phyloP scores from a whole-genome alignment of 1,140 invertebrate species.

The Drosophila orena region DNA sequence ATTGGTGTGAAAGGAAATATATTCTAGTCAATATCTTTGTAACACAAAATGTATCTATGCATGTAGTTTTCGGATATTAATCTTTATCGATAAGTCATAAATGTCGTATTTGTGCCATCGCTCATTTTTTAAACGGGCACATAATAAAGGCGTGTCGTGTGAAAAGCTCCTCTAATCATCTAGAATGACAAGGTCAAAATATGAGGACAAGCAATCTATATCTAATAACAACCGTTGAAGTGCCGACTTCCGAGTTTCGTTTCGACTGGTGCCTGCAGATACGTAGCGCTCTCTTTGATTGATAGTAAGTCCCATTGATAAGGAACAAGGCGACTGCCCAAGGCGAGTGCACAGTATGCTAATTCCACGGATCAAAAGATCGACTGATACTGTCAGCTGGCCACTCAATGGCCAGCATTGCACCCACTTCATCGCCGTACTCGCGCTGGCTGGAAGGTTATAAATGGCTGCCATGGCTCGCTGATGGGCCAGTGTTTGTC shows the following conservation, averaged over 20 bases:
- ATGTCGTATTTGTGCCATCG: background rate
- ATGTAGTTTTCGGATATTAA: background rate
- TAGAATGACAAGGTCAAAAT: background rate
- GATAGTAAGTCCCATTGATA: conserved; percentile 45
- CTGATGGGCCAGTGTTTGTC: background rate
- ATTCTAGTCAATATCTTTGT: too few relatives aligned
- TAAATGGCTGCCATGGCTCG: conserved; percentile 1
- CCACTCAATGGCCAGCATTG: conserved; percentile 6
- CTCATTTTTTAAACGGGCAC: background rate
- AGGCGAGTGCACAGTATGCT: conserved; percentile 16
- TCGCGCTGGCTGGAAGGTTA: background rate
- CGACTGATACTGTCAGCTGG: conserved; percentile 28
- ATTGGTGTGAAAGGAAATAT: too few relatives aligned
- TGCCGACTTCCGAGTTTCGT: conserved; percentile 27
- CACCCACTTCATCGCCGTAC: background rate
- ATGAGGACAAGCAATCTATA: background rate
- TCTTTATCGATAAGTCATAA: background rate
- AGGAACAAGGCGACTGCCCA: background rate
- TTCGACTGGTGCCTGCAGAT: conserved; percentile 18
- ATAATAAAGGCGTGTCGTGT: background rate
- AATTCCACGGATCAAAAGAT: conserved; percentile 30
- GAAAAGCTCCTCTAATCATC: background rate
- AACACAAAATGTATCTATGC: too few relatives aligned
- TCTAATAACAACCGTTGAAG: conserved; percentile 10
- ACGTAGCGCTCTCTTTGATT: conserved; percentile 39